Evolutionary conservation across 2,888 invertebrate genomes (phyloP).

Genomic region (Pycnomerus fuliginosus): DNA sequence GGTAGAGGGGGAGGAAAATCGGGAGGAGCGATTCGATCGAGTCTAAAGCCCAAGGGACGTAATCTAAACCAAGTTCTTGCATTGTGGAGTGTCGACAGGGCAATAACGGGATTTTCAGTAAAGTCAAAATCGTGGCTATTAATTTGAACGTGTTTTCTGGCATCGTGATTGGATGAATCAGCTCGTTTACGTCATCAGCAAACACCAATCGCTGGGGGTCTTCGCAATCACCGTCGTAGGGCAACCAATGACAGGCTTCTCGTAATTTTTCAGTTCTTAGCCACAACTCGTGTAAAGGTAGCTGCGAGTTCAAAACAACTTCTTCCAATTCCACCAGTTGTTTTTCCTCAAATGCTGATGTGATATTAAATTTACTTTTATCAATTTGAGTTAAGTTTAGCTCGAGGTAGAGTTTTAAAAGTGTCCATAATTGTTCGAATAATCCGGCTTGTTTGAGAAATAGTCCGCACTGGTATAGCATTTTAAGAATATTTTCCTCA

Average conservation of each 20-base stretch:
- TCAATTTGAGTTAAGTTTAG: conserved; percentile 60
- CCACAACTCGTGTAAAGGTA: conserved; percentile 76
- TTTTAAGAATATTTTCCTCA: conserved; percentile 50
- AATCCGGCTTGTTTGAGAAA: conserved; percentile 72
- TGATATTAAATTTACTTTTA: conserved; percentile 36
- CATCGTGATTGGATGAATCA: conserved; percentile 67
- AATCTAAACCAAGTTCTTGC: conserved; percentile 50
- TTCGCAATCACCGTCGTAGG: conserved; percentile 57
- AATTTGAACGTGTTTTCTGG: conserved; percentile 61
- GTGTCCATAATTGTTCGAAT: conserved; percentile 73
- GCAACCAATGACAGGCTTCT: conserved; percentile 71
- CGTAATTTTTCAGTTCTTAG: conserved; percentile 71
- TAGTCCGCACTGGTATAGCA: conserved; percentile 58
- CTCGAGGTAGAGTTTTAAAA: conserved; percentile 67
- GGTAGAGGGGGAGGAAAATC: conserved; percentile 46
- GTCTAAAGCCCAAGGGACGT: conserved; percentile 54
- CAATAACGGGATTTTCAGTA: conserved; percentile 62
- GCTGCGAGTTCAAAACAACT: conserved; percentile 58
- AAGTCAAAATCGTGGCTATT: conserved; percentile 59
- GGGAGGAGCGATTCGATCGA: conserved; percentile 57
- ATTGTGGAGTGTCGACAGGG: conserved; percentile 54
- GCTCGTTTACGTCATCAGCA: conserved; percentile 63
- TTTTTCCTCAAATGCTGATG: conserved; percentile 50
- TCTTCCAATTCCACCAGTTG: conserved; percentile 63
- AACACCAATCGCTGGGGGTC: conserved; percentile 68